Percentiles rank a stretch among this genome's conserved stretches.
phyloP scores from a whole-genome alignment of 2,888 invertebrate genomes.

The Physocephala rufipes region DNA sequence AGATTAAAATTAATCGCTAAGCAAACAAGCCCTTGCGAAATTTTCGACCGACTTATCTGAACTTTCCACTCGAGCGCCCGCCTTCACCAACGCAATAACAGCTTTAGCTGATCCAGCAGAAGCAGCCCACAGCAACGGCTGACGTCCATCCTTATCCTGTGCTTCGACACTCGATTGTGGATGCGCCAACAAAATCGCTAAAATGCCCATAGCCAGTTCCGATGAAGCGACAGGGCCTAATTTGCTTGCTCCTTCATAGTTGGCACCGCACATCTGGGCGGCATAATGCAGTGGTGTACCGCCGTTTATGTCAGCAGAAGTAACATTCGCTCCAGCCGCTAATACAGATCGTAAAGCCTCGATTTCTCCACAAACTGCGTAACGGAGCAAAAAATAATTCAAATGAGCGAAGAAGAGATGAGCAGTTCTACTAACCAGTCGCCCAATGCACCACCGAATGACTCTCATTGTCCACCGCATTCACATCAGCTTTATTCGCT shows the following conservation, averaged over 20 bases:
- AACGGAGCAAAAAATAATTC: neutral
- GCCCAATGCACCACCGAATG: conserved; percentile 99
- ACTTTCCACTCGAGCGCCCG: conserved; percentile 83
- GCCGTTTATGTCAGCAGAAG: conserved; percentile 90
- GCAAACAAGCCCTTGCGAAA: neutral
- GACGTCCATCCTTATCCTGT: conserved; percentile 90
- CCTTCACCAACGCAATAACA: conserved; percentile 85
- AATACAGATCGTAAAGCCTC: conserved; percentile 87
- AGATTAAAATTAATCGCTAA: neutral
- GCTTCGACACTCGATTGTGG: conserved; percentile 85
- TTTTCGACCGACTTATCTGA: conserved; percentile 74
- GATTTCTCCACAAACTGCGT: conserved; percentile 89
- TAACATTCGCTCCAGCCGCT: conserved; percentile 85
- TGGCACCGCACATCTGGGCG: conserved; percentile 94
- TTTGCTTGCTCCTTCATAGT: conserved; percentile 72
- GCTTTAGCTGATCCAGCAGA: conserved; percentile 95
- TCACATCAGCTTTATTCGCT: conserved; percentile 88
- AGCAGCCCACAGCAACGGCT: conserved; percentile 96
- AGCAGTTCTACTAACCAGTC: conserved; percentile 74
- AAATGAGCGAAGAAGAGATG: neutral
- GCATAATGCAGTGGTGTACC: conserved; percentile 97
- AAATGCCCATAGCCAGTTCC: conserved; percentile 68
- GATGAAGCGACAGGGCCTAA: conserved; percentile 56
- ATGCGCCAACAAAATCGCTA: conserved; percentile 81
- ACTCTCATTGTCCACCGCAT: conserved; percentile 90